Percentiles rank a stretch among this genome's conserved stretches.
Conservation (phyloP, 23 tunicate genomes). For the Styela plicata region DNA sequence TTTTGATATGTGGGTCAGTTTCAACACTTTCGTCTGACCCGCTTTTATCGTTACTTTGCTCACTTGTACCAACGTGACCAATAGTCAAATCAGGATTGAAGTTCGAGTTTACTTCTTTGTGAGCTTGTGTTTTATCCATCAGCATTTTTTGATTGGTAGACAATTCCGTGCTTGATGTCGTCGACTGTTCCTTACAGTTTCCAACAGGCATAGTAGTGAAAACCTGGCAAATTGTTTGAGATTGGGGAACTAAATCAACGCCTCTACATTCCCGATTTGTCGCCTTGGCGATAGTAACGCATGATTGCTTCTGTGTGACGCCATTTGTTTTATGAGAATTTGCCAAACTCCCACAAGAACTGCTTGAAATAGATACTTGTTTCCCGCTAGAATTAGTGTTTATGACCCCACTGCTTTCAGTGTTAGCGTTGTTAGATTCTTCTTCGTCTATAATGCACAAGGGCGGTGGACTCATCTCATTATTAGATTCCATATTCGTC, state of each 20-base stretch:
- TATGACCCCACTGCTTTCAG: background rate
- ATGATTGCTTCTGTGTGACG: background rate
- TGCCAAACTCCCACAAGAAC: no score
- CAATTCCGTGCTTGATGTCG: background rate
- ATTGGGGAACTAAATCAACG: background rate
- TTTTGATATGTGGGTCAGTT: slow-evolving; percentile 2
- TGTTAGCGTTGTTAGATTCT: background rate
- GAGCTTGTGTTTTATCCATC: no score
- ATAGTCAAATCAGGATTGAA: background rate
- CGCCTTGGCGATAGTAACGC: background rate
- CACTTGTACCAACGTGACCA: no score
- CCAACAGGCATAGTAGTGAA: background rate
- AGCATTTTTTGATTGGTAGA: background rate
- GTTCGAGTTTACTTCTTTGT: background rate
- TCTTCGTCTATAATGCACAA: slow-evolving; percentile 20
- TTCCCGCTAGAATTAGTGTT: no score
- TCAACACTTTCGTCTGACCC: background rate
- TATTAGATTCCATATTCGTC: background rate
- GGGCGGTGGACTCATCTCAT: slow-evolving; percentile 1
- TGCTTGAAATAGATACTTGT: no score
- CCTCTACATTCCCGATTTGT: no score
- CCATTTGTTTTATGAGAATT: no score
- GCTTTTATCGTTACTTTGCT: background rate
- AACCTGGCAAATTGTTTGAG: background rate
- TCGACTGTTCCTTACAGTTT: background rate